Evolutionary conservation across 53 echinoderm and acorn worm genomes (phyloP), one percentile per base, ranked within the genome.

Genomic region (Patiria pectinifera): DNA sequence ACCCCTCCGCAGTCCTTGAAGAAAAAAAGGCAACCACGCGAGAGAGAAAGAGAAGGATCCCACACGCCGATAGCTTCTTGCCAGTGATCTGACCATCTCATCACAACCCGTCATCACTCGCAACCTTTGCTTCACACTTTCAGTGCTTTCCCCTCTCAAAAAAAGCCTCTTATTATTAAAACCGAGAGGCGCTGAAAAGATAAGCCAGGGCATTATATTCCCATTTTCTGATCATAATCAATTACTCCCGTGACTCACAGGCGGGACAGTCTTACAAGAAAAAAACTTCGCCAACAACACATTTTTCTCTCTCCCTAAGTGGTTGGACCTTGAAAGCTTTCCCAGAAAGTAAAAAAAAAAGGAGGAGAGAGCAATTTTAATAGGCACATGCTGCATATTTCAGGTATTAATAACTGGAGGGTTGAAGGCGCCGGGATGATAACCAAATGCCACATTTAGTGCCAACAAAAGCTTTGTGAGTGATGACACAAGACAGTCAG

Each of bases 141-240:
- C 49, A 3, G 6, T 49, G n/a, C 49, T 43, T 22, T 58, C 61
- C 61, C 78, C 59, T 15, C 25, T 63, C 63, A 23, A 78, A 87
- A 49, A 3, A 87, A 87, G 87, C 87, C 78, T 87, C 87, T 87
- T 87, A 87, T 58, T 82, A 53, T 61, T 76, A 74, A 87, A 76
- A 87, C 87, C 87, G 2, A 35, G 60, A 71, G 63, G 63, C 76
- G 87, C 87, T 87, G 87, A 87, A 87, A 87, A 87, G 87, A 87
- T 87, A 87, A 87, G 78, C 35, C 77, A 45, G 12, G 43, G 87
- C 87, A 87, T 87, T 75, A 87, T 87, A 77, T 87, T 87, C 87
- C 87, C 87, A 87, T 87, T 87, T 87, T 87, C 87, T 87, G 87
- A 87, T 87, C 87, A 87, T 87, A 87, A 87, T 87, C 87, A 87